These are phyloP conservation scores for Sebastes kiyomatsui DNA, from an alignment of 2,797 vertebrate genomes.

Conservation along the genomic window DNA sequence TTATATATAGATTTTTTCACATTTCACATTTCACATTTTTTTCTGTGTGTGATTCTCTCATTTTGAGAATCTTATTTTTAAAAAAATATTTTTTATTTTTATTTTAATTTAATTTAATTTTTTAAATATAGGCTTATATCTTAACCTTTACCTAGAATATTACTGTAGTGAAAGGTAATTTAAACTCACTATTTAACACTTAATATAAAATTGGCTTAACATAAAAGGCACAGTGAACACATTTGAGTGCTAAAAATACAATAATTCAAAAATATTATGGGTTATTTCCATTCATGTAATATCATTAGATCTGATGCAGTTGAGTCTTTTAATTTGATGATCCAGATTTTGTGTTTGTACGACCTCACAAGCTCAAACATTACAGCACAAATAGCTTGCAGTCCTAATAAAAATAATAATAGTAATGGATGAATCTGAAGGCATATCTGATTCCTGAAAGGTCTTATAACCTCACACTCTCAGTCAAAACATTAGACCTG, in stretches of 20 bases:
- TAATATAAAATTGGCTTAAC: not conserved
- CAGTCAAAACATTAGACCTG: conserved; percentile 11
- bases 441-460: not conserved
- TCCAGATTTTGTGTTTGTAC: not conserved
- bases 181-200: not conserved
- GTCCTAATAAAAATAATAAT: not conserved
- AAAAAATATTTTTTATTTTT: too few relatives aligned
- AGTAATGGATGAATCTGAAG: not conserved
- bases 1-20: too few relatives aligned
- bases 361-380: not conserved
- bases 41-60: not conserved
- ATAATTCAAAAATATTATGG: not conserved
- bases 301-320: not conserved
- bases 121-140: too few relatives aligned
- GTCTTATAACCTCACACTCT: not conserved
- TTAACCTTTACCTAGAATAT: too few relatives aligned
- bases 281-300: not conserved
- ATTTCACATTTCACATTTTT: too few relatives aligned
- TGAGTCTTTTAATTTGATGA: not conserved
- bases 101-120: not conserved
- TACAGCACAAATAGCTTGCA: not conserved
- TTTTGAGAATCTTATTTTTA: too few relatives aligned
- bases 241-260: not conserved
- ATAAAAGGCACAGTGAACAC: not conserved
- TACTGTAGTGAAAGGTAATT: not conserved